Evolutionary conservation across 1,140 invertebrate species (phyloP).

Genomic region (Heliconius melpomene): DNA sequence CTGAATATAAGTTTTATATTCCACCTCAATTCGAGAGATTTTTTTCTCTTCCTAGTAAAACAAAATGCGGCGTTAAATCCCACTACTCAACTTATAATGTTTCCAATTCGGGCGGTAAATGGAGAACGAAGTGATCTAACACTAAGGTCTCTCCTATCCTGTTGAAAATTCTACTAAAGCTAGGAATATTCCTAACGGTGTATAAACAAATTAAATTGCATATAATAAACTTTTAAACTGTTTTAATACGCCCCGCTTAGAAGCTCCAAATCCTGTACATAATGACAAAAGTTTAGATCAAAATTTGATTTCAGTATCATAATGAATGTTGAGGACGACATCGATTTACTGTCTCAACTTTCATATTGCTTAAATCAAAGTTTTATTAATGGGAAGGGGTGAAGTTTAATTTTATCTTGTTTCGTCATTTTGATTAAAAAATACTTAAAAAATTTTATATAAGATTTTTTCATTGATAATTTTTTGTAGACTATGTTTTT

Average conservation of each 20-base stretch:
- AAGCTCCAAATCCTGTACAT: constrained; percentile 23
- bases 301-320: constrained; percentile 21
- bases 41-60: neutral
- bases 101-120: neutral
- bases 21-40: no score
- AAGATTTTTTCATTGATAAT: neutral
- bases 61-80: neutral
- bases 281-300: constrained; percentile 45
- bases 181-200: neutral
- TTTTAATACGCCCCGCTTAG: constrained; percentile 20
- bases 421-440: neutral
- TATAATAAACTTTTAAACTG: neutral
- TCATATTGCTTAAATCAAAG: constrained; percentile 1
- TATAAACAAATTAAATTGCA: neutral
- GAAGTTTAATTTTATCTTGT: neutral
- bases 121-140: neutral
- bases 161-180: no score
- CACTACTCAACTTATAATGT: neutral
- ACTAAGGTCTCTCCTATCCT: neutral
- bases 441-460: neutral
- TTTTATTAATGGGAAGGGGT: neutral
- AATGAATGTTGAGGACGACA: constrained; percentile 7
- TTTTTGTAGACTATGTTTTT: no score
- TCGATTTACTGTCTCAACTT: constrained; percentile 5
- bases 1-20: no score